phyloP scores from a whole-genome alignment of 2,888 invertebrate genomes.

The Drymonia ruficornis region DNA sequence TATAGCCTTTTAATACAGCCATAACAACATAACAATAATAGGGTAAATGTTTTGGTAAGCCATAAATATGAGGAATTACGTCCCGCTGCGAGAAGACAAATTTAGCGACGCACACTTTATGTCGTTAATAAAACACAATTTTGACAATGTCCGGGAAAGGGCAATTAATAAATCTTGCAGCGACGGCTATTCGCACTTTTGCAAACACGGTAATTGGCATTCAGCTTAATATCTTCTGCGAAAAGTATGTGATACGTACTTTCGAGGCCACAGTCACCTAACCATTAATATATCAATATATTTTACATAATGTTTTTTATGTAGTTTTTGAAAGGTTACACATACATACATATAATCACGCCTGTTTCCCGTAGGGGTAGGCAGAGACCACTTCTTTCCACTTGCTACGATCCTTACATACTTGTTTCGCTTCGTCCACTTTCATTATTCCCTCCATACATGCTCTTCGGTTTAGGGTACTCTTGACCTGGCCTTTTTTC shows the following conservation, averaged over 20 bases:
- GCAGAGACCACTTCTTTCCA: too few relatives aligned
- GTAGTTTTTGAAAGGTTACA: too few relatives aligned
- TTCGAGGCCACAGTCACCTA: too few relatives aligned
- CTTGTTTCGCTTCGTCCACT: too few relatives aligned
- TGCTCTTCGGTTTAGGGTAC: too few relatives aligned
- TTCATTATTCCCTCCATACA: too few relatives aligned
- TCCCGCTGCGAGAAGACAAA: slow-evolving; percentile 71
- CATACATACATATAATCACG: too few relatives aligned
- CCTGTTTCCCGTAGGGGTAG: too few relatives aligned
- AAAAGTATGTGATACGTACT: neutral
- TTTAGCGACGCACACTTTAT: slow-evolving; percentile 57
- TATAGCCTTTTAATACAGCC: slow-evolving; percentile 83
- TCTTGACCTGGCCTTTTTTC: too few relatives aligned
- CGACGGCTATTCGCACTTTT: slow-evolving; percentile 12
- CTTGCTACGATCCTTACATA: too few relatives aligned
- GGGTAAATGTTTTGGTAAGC: slow-evolving; percentile 84
- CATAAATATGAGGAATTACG: slow-evolving; percentile 77
- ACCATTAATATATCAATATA: neutral
- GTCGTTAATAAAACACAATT: slow-evolving; percentile 42
- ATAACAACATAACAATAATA: slow-evolving; percentile 82
- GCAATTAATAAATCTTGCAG: slow-evolving; percentile 21
- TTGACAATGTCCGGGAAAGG: slow-evolving; percentile 26
- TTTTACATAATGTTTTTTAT: too few relatives aligned
- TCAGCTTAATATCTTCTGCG: neutral
- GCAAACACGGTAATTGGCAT: neutral